Evolutionary conservation across 2,113 vertebrate genomes (phyloP).

Genomic region (Megaceryle maxima): DNA sequence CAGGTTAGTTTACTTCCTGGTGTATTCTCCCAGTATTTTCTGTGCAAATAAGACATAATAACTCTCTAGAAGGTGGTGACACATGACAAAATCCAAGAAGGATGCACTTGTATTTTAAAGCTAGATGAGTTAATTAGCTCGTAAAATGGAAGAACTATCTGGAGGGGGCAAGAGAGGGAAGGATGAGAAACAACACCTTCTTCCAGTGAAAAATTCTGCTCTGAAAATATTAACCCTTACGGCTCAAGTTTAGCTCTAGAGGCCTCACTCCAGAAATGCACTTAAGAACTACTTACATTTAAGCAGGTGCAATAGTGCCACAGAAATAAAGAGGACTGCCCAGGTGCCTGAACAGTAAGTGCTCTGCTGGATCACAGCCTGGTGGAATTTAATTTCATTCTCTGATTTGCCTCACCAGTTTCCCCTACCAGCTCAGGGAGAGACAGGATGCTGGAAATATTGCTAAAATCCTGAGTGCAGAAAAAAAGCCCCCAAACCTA

Average conservation of each 20-base stretch:
- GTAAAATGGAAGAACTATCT: neutral
- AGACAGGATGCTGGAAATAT: neutral
- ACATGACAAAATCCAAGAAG: conserved; percentile 27
- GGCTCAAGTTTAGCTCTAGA: neutral
- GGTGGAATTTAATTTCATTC: neutral
- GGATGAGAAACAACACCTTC: neutral
- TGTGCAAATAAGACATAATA: neutral
- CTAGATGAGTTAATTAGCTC: conserved; percentile 29
- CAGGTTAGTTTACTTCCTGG: neutral
- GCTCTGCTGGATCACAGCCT: conserved; percentile 7
- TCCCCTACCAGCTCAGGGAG: neutral
- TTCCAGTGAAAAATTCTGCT: neutral
- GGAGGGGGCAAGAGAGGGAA: neutral
- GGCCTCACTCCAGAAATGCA: neutral
- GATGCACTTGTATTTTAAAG: conserved; percentile 26
- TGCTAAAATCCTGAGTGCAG: neutral
- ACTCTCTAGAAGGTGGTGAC: neutral
- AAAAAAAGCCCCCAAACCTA: neutral
- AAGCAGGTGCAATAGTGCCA: neutral
- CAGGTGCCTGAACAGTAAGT: neutral
- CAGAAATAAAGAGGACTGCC: neutral
- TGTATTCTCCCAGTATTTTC: neutral
- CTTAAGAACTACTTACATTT: neutral
- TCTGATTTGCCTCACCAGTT: neutral
- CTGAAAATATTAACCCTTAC: neutral